Base-by-base conservation (phyloP, 2,797 vertebrate species). In the Furcifer pardalis region DNA sequence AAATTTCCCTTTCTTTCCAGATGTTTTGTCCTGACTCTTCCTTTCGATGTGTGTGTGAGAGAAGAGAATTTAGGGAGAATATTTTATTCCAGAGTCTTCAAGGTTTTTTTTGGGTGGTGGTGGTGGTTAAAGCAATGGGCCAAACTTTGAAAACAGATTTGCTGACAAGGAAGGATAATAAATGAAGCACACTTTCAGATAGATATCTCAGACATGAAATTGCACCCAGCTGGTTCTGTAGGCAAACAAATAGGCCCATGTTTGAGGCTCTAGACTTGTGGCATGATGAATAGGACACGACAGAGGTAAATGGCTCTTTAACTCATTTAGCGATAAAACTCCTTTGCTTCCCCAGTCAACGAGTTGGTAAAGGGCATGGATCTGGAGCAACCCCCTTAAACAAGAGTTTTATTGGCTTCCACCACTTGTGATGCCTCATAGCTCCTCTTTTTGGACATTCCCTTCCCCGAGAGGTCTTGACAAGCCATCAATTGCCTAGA, bases 121-220 rank as follows among this genome's bases (percentile, higher is more conserved):
- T 23, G n/a, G n/a, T n/a, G n/a, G n/a, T 23, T 25, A 59, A 52
- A 44, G 86, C 80, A 68, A 19, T 15, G 44, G 3, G 46, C 62
- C 60, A 91, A n/a, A 93, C 91, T 94, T 97, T 94, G 96, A 96
- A 97, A 97, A 97, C 94, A 96, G 96, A 96, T 97, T 95, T 94
- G 89, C 96, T 98, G 97, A 98, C 97, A 98, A 97, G 96, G 95
- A 95, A 94, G 97, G 96, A 96, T 98, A 98, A 98, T 97, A 98
- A 97, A 98, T 97, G 97, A 97, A 97, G 95, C 92, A 90, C 93
- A 95, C 97, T 97, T 97, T 98, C 97, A 98, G 97, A 97, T 96
- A 97, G 96, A 97, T 97, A 97, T 97, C 97, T 98, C 97, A 98
- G 96, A 98, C 97, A 98, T 98, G 97, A 98, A 98, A 98, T 98